Evolutionary conservation across 2,888 invertebrate species (phyloP).

Genomic region (Ditylenchus weischeri): DNA sequence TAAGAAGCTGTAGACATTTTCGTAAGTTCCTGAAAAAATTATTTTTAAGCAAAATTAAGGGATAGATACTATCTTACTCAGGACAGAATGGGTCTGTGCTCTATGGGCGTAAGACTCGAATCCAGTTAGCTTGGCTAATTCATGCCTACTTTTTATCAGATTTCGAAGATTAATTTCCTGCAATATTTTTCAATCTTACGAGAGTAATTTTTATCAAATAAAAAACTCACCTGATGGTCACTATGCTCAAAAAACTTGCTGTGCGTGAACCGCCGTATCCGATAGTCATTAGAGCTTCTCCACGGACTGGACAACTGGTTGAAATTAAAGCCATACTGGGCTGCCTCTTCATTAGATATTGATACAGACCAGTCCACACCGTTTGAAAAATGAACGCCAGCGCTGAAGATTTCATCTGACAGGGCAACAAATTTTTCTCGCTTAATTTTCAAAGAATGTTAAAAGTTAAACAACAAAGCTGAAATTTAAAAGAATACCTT

Average conservation of each 20-base stretch:
- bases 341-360: slow-evolving; percentile 25
- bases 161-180: slow-evolving; percentile 71
- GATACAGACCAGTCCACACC: slow-evolving; percentile 38
- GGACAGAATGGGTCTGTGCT: slow-evolving; percentile 79
- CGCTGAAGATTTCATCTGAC: slow-evolving; percentile 75
- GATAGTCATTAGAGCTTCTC: slow-evolving; percentile 35
- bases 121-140: slow-evolving; percentile 81
- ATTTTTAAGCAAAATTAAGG: too few species aligned
- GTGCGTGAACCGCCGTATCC: slow-evolving; percentile 41
- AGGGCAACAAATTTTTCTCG: slow-evolving; percentile 72
- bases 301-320: slow-evolving; percentile 35
- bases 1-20: slow-evolving; percentile 48
- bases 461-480: not conserved
- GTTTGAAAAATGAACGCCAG: slow-evolving; percentile 54
- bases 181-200: not conserved
- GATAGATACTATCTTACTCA: slow-evolving; percentile 45
- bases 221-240: slow-evolving; percentile 24
- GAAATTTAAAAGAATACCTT: slow-evolving; percentile 63
- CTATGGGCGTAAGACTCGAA: slow-evolving; percentile 84
- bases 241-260: slow-evolving; percentile 45
- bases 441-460: slow-evolving; percentile 40
- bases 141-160: slow-evolving; percentile 73
- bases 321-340: slow-evolving; percentile 7
- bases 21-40: slow-evolving; percentile 53
- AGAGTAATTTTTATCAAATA: too few species aligned